These are phyloP conservation scores for Callaeas wilsoni DNA, from an alignment of 2,113 vertebrate species.

Conservation along the genomic window DNA sequence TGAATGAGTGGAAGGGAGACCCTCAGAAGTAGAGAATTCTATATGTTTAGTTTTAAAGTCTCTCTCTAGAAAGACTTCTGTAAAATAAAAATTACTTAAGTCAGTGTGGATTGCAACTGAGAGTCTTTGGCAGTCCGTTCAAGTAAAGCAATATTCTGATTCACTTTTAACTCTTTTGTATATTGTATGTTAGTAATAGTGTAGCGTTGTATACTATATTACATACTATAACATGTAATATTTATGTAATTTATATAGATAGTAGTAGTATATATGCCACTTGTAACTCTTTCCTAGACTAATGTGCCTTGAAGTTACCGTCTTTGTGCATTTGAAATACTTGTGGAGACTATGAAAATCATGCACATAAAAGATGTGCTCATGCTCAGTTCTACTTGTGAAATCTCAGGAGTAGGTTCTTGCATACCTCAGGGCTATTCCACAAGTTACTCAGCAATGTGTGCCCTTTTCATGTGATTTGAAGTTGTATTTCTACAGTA, in stretches of 20 bases:
- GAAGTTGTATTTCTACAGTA: not conserved
- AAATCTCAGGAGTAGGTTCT: not conserved
- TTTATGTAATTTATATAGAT: not conserved
- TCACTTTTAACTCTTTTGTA: not conserved
- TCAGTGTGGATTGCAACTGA: not conserved
- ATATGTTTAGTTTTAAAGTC: not conserved
- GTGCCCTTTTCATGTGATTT: not conserved
- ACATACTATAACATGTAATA: not conserved
- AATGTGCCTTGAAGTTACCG: not conserved
- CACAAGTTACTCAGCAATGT: not conserved
- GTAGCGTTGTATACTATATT: not conserved
- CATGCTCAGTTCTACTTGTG: not conserved
- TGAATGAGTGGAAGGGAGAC: not conserved
- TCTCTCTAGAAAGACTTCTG: not conserved
- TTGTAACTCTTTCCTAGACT: not conserved
- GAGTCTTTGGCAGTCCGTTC: not conserved
- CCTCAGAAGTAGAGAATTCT: not conserved
- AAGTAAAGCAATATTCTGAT: not conserved
- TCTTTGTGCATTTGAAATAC: not conserved
- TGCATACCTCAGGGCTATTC: not conserved
- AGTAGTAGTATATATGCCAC: not conserved
- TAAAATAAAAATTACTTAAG: not conserved
- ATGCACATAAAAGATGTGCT: not conserved
- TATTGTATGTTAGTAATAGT: not conserved
- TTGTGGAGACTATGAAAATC: not conserved